Evolutionary conservation across 2,797 vertebrate genomes (phyloP).

Genomic region (Phrynocephalus vlangalii): DNA sequence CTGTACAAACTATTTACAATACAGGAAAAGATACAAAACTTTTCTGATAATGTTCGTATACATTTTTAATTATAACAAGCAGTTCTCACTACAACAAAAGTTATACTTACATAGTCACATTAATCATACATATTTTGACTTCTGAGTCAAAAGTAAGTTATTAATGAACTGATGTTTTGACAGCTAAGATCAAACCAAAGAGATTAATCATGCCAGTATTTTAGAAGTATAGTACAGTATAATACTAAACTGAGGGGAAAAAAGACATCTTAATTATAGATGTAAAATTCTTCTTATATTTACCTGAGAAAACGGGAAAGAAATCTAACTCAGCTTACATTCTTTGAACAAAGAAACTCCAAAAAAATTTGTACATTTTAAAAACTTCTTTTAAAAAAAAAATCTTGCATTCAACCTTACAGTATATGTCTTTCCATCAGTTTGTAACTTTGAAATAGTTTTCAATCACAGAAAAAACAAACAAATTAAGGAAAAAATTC

Average conservation of each 20-base stretch:
- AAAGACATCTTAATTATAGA: constrained; percentile 40
- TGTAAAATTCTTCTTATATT: constrained; percentile 9
- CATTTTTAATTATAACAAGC: not conserved
- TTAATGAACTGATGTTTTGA: constrained; percentile 22
- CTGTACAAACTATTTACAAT: not conserved
- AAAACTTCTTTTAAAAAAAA: constrained; percentile 51
- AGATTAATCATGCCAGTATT: not conserved
- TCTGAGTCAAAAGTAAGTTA: constrained; percentile 21
- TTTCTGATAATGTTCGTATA: not conserved
- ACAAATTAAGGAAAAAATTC: constrained; percentile 38
- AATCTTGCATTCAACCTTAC: constrained; percentile 31
- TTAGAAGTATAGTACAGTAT: not conserved
- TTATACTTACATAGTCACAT: not conserved
- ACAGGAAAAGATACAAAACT: not conserved
- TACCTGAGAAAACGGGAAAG: constrained; percentile 28
- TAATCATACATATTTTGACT: constrained; percentile 18
- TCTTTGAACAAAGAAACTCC: constrained; percentile 35
- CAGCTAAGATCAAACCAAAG: constrained; percentile 31
- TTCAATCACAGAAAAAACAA: constrained; percentile 51
- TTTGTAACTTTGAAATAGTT: constrained; percentile 34
- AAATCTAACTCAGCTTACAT: constrained; percentile 53
- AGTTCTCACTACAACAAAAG: not conserved
- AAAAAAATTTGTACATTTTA: constrained; percentile 41
- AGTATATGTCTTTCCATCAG: constrained; percentile 28
- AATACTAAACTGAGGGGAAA: constrained; percentile 37